These are phyloP conservation scores for Acrobasis consociella DNA, from an alignment of 2,888 invertebrate genomes.

Conservation along the genomic window DNA sequence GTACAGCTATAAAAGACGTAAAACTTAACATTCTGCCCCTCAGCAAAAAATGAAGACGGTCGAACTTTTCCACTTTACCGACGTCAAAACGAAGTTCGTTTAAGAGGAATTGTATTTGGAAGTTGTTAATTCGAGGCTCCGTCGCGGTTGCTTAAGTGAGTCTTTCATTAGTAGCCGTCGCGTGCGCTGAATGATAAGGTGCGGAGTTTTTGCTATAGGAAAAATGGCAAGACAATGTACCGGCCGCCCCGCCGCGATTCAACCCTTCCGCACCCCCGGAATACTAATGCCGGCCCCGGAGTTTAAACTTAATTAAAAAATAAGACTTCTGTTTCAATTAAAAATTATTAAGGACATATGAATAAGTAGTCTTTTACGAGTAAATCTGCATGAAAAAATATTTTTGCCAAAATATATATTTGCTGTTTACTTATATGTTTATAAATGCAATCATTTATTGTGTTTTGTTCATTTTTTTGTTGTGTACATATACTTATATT, in stretches of 20 bases:
- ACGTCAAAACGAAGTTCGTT: conserved; percentile 74
- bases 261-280: conserved; percentile 52
- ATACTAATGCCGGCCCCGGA: conserved; percentile 49
- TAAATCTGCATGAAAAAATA: too few species aligned
- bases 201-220: conserved; percentile 55
- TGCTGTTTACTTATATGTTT: too few species aligned
- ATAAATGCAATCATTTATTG: too few species aligned
- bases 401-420: too few species aligned
- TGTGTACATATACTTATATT: too few species aligned
- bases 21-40: conserved; percentile 63
- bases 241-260: conserved; percentile 43
- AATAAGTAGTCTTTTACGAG: too few species aligned
- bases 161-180: conserved; percentile 78
- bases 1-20: conserved; percentile 60
- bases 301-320: conserved; percentile 7
- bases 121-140: conserved; percentile 77
- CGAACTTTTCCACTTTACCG: conserved; percentile 75
- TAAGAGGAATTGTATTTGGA: conserved; percentile 77
- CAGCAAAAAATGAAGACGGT: conserved; percentile 57
- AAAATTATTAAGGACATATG: not conserved
- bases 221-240: conserved; percentile 63
- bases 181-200: conserved; percentile 72
- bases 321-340: not conserved
- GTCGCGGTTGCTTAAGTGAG: conserved; percentile 74
- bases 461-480: too few species aligned